phyloP scores from a whole-genome alignment of 1,140 invertebrate species.

The Drosophila willistoni region DNA sequence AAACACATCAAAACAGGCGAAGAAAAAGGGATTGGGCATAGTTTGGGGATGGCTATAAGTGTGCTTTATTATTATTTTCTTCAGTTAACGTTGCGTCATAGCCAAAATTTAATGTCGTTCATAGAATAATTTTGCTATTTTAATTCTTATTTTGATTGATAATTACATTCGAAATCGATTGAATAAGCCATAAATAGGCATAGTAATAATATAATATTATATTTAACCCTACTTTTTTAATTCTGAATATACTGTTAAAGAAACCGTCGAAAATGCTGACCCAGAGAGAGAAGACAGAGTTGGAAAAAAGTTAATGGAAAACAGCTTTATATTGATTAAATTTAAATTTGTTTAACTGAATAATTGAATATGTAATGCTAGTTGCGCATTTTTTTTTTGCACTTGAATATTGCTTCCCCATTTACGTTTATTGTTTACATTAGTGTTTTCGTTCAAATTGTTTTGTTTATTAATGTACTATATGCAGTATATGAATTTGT shows the following conservation, averaged over 20 bases:
- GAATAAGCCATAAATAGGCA: constrained; percentile 23
- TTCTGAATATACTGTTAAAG: constrained; percentile 20
- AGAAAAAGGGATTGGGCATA: constrained; percentile 16
- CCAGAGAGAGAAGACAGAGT: not conserved
- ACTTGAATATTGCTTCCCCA: constrained; percentile 8
- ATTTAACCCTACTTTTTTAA: constrained; percentile 18
- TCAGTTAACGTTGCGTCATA: constrained; percentile 70
- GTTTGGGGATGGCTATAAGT: constrained; percentile 60
- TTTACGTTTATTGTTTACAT: constrained; percentile 52
- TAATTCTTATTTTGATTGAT: constrained; percentile 60
- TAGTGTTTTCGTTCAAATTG: constrained; percentile 53
- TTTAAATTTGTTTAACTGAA: constrained; percentile 69
- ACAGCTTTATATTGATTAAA: constrained; percentile 77
- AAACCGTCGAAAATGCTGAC: not conserved
- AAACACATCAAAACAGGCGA: constrained; percentile 23
- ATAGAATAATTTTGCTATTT: constrained; percentile 70
- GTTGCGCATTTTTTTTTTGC: constrained; percentile 37
- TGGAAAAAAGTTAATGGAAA: constrained; percentile 55
- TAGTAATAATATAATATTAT: constrained; percentile 28
- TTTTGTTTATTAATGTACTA: constrained; percentile 51
- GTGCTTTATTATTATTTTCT: constrained; percentile 59
- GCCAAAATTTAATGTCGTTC: constrained; percentile 78
- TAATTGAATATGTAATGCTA: constrained; percentile 46
- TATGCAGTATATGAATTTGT: constrained; percentile 21
- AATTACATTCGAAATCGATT: constrained; percentile 45